phyloP scores from a whole-genome alignment of 1,140 invertebrate species.

The Eubasilissa regina region DNA sequence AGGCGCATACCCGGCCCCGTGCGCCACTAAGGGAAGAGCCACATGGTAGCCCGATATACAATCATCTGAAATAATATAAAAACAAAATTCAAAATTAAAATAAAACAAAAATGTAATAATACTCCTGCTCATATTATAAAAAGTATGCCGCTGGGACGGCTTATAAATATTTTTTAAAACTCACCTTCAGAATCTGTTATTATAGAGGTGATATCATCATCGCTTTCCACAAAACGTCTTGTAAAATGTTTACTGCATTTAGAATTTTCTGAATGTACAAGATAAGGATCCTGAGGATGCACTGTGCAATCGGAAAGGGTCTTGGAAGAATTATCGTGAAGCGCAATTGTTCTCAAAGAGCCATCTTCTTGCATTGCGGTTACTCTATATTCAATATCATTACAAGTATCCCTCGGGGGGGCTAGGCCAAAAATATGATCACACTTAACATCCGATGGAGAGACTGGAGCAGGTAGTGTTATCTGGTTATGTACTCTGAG shows the following conservation, averaged over 20 bases:
- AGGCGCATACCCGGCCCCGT: constrained; percentile 66
- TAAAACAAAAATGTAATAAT: background rate
- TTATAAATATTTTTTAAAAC: background rate
- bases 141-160: background rate
- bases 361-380: constrained; percentile 72
- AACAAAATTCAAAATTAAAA: constrained; percentile 11
- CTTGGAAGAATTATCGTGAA: constrained; percentile 71
- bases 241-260: constrained; percentile 72
- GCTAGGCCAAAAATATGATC: constrained; percentile 59
- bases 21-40: constrained; percentile 66
- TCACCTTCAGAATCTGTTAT: constrained; percentile 71
- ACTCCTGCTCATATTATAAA: background rate
- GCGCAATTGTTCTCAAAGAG: constrained; percentile 69
- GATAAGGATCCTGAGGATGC: constrained; percentile 69
- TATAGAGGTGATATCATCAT: constrained; percentile 71
- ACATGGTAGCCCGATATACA: constrained; percentile 71
- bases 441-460: constrained; percentile 63
- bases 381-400: constrained; percentile 69
- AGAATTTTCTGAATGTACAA: constrained; percentile 71
- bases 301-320: constrained; percentile 69
- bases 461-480: constrained; percentile 64
- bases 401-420: constrained; percentile 64
- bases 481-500: constrained; percentile 70
- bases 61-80: constrained; percentile 64
- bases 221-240: constrained; percentile 70